Percentiles rank a stretch among this genome's conserved stretches.
phyloP scores from a whole-genome alignment of 2,888 invertebrate genomes.

The Thereva nobilitata region DNA sequence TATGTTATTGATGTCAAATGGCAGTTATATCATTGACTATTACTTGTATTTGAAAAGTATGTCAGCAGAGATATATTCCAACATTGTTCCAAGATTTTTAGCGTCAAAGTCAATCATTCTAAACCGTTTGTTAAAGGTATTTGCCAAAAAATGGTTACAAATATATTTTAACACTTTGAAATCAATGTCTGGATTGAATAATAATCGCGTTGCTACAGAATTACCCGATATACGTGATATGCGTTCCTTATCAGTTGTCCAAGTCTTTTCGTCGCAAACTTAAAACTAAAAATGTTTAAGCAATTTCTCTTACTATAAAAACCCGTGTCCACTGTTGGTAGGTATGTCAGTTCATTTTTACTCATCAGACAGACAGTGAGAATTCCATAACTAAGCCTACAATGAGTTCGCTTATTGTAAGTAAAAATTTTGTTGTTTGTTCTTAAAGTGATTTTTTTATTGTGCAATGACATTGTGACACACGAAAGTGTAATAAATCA shows the following conservation, averaged over 20 bases:
- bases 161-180: slow-evolving; percentile 33
- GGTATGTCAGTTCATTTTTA: slow-evolving; percentile 58
- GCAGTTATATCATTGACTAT: no score
- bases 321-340: slow-evolving; percentile 49
- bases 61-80: no score
- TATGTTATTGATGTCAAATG: no score
- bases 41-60: no score
- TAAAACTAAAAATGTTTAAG: slow-evolving; percentile 16
- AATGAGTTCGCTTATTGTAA: slow-evolving; percentile 59
- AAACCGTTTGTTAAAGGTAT: slow-evolving; percentile 12
- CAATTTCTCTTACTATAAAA: slow-evolving; percentile 52
- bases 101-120: slow-evolving; percentile 12
- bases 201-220: slow-evolving; percentile 43
- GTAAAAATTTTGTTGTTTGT: slow-evolving; percentile 44
- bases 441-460: neutral
- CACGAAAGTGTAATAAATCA: neutral
- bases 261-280: slow-evolving; percentile 25
- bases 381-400: slow-evolving; percentile 51
- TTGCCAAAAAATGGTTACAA: slow-evolving; percentile 36
- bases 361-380: slow-evolving; percentile 57
- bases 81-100: no score
- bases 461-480: neutral
- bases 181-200: slow-evolving; percentile 43
- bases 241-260: slow-evolving; percentile 43
- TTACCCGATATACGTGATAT: slow-evolving; percentile 51